Conservation (phyloP, 2,113 vertebrate species). For the Myotis brandtii region DNA sequence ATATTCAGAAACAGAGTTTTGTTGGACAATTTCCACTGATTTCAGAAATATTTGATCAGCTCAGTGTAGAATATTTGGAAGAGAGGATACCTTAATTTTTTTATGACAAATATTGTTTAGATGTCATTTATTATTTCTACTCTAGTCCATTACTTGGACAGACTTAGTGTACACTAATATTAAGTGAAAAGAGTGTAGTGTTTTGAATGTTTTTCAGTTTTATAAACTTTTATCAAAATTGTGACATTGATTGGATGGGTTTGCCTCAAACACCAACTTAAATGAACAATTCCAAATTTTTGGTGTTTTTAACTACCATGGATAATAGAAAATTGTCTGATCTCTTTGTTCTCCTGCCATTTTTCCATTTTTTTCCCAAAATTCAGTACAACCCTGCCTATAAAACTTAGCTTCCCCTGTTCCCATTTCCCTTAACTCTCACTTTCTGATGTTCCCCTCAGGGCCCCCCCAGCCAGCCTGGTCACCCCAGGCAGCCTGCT, state of each 20-base stretch:
- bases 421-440: neutral
- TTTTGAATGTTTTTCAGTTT: neutral
- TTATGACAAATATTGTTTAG: neutral
- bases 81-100: neutral
- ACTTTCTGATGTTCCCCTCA: neutral
- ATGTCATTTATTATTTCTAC: neutral
- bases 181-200: neutral
- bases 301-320: neutral
- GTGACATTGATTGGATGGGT: neutral
- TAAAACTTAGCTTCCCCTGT: neutral
- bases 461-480: too few species aligned
- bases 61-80: neutral
- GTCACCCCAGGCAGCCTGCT: too few species aligned
- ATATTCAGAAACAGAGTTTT: neutral
- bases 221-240: neutral
- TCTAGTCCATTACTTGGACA: neutral
- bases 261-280: neutral
- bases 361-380: neutral
- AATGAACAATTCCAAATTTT: neutral
- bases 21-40: neutral
- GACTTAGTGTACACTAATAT: neutral
- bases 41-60: conserved; percentile 13
- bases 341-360: neutral
- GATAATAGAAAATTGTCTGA: neutral
- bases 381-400: neutral